Evolutionary conservation across 2,113 vertebrate species (phyloP).

Genomic region (Rhea americana): DNA sequence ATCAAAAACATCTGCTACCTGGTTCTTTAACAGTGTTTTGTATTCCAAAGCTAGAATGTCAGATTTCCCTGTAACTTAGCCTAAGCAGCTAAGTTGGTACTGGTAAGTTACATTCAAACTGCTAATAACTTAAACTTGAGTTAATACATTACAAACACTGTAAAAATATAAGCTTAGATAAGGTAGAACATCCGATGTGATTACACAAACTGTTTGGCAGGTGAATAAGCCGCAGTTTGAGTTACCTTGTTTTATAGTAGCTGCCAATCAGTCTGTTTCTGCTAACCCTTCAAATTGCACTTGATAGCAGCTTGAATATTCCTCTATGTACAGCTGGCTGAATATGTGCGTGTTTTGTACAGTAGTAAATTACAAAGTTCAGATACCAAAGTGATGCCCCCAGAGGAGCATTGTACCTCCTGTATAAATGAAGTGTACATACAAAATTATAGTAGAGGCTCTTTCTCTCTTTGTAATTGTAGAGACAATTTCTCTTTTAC

Average conservation of each 20-base stretch:
- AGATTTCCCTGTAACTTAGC: fast-evolving
- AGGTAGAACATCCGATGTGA: neutral
- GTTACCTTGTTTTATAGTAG: neutral
- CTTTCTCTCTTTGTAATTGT: no score
- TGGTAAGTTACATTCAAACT: neutral
- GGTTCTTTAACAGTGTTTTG: fast-evolving
- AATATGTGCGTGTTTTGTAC: slow-evolving; percentile 34
- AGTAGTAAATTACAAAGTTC: slow-evolving; percentile 30
- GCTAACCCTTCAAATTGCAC: slow-evolving; percentile 34
- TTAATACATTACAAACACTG: slow-evolving; percentile 43
- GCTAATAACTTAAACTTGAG: slow-evolving; percentile 62
- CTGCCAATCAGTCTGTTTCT: neutral
- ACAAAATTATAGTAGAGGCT: neutral
- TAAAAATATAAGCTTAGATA: neutral
- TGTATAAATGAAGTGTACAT: slow-evolving; percentile 1
- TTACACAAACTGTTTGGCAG: neutral
- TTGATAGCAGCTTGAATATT: slow-evolving; percentile 44
- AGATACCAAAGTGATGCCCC: neutral
- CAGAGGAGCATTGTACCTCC: slow-evolving; percentile 8
- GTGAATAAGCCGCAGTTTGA: neutral
- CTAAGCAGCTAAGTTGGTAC: neutral
- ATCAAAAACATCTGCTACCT: neutral
- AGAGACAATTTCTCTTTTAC: slow-evolving; percentile 68
- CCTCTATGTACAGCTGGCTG: slow-evolving; percentile 11
- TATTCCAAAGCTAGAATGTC: neutral